phyloP scores from a whole-genome alignment of 2,113 vertebrate species.

The Hydrochoerus hydrochaeris region DNA sequence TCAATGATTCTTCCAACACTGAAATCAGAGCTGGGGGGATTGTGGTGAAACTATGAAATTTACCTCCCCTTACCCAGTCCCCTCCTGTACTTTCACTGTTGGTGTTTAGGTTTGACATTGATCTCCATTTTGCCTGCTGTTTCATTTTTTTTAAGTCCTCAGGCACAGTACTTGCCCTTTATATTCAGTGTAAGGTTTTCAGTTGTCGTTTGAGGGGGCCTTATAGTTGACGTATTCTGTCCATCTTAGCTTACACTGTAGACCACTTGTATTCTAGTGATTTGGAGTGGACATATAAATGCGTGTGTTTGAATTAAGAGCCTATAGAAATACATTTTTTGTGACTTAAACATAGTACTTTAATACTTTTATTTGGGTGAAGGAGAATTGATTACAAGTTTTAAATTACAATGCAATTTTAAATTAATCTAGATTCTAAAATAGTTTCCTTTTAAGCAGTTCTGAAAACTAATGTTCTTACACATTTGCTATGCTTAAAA shows the following conservation, averaged over 20 bases:
- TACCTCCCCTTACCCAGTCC: not conserved
- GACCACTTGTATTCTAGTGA: not conserved
- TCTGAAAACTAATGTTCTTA: constrained; percentile 16
- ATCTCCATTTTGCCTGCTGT: not conserved
- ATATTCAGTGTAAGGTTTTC: not conserved
- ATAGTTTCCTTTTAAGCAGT: constrained; percentile 34
- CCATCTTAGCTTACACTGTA: not conserved
- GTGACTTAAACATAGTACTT: constrained; percentile 23
- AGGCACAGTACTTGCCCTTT: not conserved
- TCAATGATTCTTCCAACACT: not conserved
- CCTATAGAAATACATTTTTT: not conserved
- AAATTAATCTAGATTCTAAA: constrained; percentile 45
- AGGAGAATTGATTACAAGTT: not conserved
- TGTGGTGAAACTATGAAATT: not conserved
- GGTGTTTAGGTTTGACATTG: not conserved
- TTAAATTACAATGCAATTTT: constrained; percentile 17
- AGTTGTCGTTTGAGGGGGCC: not conserved
- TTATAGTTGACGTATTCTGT: not conserved
- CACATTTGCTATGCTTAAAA: not conserved
- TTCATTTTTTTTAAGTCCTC: not conserved
- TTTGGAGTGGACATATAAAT: not conserved
- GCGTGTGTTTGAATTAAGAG: constrained; percentile 8
- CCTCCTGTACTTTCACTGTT: not conserved
- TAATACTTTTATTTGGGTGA: not conserved
- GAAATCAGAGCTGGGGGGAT: not conserved